Evolutionary conservation across 2,797 vertebrate species (phyloP), one percentile per base, ranked within the genome.

Genomic region (Ataeniobius toweri): DNA sequence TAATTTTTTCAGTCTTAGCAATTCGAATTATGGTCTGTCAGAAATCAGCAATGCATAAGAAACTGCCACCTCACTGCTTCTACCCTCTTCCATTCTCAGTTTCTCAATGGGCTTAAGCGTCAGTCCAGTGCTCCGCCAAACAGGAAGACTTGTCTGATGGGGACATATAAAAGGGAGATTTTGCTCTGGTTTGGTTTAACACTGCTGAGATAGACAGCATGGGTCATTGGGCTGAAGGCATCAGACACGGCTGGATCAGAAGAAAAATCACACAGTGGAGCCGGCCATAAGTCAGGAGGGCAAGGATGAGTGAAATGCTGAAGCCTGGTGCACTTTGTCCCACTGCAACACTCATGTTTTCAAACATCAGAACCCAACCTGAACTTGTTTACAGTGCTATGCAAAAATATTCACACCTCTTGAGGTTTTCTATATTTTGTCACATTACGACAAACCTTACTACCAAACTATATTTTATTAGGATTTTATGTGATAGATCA

Each of bases 201-300:
- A 72, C 88, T 93, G 83, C 84, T 83, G 72, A 85, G 86, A 90
- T 89, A 91, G 85, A 92, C 87, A 80, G 84, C 89, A 92, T 53
- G 90, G 93, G 86, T 93, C 93, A 93, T 6, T 92, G 89, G 87
- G 76, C 85, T 74, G 58, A 90, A 92, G 88, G 88, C 86, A 88
- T 91, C 91, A 91, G 92, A 88, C 89, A 80, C 39, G 74, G 80
- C 90, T 12, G 55, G 86, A 90, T 93, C 88, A 92, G 89, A 92
- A 84, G 82, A 85, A 73, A 80, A 84, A 88, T 82, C 78, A 83
- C 82, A 80, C 77, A 78, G 74, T 74, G 71, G 76, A 71, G 68
- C 82, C 77, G 76, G 73, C 83, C 59, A 56, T 65, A 77, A 76
- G 83, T 72, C 82, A 77, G 71, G 26, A 73, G 80, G 79, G 88